A percentile compares a stretch with the other conserved stretches of the same genome.
Conservation (phyloP, 1,140 invertebrate genomes). For the Drosophila neocordata region DNA sequence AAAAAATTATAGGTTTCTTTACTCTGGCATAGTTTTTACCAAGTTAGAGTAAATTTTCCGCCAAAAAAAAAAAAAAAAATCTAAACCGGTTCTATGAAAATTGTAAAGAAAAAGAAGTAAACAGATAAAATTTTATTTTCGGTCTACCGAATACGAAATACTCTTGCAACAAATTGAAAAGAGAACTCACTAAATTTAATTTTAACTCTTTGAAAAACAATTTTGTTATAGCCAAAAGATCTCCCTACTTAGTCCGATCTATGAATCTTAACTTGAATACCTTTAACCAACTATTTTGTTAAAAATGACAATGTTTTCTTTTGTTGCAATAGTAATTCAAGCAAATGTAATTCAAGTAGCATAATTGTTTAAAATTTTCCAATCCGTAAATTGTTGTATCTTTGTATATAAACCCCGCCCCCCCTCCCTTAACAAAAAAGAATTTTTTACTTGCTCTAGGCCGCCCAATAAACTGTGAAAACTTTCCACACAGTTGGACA, state of each 20-base stretch:
- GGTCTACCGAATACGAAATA: neutral
- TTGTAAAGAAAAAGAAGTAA: slow-evolving; percentile 33
- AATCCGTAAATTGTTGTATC: slow-evolving; percentile 62
- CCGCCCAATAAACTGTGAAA: slow-evolving; percentile 29
- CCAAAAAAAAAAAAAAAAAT: slow-evolving; percentile 34
- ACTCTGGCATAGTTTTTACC: slow-evolving; percentile 5
- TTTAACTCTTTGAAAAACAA: no score
- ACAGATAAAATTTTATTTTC: neutral
- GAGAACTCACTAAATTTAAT: slow-evolving; percentile 28
- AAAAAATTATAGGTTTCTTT: slow-evolving; percentile 13
- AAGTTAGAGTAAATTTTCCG: slow-evolving; percentile 9
- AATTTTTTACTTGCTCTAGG: slow-evolving; percentile 57
- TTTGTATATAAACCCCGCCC: slow-evolving; percentile 66
- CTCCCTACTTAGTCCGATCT: neutral
- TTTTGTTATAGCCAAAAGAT: no score
- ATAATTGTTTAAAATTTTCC: slow-evolving; percentile 67
- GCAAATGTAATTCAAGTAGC: slow-evolving; percentile 47
- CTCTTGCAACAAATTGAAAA: slow-evolving; percentile 25
- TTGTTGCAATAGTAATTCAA: slow-evolving; percentile 40
- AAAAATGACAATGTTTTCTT: neutral
- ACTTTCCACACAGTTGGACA: slow-evolving; percentile 39
- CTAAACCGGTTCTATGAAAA: slow-evolving; percentile 10
- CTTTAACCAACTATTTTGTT: neutral
- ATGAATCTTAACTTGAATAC: no score
- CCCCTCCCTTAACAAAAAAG: neutral